Conservation (phyloP, 2,113 vertebrate genomes). For the Neotragus pygmaeus region DNA sequence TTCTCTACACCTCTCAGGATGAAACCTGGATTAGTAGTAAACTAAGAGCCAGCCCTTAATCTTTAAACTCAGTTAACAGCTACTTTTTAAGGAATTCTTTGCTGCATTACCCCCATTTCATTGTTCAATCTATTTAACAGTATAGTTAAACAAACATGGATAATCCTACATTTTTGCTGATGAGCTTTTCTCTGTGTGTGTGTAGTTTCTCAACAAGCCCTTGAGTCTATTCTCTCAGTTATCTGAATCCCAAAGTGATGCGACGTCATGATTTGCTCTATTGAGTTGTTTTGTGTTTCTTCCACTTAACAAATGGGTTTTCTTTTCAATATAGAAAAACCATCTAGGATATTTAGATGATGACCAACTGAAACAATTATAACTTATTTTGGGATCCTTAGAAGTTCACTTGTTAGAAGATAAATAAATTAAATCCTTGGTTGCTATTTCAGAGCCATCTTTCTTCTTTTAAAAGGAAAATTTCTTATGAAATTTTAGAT, state of each 20-base stretch:
- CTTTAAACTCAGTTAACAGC: background rate
- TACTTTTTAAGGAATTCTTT: background rate
- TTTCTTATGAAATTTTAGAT: background rate
- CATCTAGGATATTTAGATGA: background rate
- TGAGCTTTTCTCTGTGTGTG: background rate
- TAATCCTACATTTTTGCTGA: background rate
- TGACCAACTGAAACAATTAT: background rate
- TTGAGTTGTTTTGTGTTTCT: too few relatives aligned
- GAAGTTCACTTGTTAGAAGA: background rate
- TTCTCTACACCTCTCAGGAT: background rate
- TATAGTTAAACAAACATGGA: background rate
- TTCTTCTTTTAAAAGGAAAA: background rate
- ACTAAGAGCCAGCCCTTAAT: background rate
- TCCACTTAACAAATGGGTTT: too few relatives aligned
- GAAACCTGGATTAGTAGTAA: background rate
- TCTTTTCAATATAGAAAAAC: background rate
- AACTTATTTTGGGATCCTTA: too few relatives aligned
- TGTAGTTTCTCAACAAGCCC: background rate
- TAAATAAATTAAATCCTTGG: constrained; percentile 14
- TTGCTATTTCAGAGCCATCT: background rate
- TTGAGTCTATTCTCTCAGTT: background rate
- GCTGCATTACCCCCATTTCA: background rate
- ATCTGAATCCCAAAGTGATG: background rate
- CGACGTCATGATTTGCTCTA: too few relatives aligned
- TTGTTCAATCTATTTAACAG: background rate